Evolutionary conservation across 2,113 vertebrate species (phyloP).

Genomic region (Cettia cetti): DNA sequence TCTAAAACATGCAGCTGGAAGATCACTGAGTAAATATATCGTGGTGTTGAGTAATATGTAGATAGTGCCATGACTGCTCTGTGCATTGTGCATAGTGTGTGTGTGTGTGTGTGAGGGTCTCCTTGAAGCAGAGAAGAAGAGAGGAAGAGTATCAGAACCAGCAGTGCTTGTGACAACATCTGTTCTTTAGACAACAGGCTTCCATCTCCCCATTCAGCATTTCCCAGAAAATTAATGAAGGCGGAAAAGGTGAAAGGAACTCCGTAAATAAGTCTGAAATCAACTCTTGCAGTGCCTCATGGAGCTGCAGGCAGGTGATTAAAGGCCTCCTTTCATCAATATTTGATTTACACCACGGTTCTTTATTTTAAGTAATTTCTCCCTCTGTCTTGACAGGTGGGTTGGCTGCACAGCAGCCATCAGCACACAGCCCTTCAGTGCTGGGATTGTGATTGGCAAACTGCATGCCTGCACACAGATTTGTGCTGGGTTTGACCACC

Average conservation of each 20-base stretch:
- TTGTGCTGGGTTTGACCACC: neutral
- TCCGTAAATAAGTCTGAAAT: slow-evolving; percentile 41
- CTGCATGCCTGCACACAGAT: neutral
- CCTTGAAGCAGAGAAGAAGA: neutral
- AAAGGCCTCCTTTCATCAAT: slow-evolving; percentile 23
- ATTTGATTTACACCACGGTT: slow-evolving; percentile 38
- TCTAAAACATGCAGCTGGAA: neutral
- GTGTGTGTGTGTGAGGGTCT: neutral
- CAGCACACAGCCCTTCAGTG: neutral
- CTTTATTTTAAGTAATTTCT: slow-evolving; percentile 35
- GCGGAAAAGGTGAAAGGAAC: slow-evolving; percentile 24
- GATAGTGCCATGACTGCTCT: neutral
- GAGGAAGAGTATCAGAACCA: neutral
- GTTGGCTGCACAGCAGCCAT: neutral
- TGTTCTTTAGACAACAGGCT: neutral
- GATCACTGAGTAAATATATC: neutral
- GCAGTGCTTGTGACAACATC: neutral
- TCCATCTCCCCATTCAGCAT: neutral
- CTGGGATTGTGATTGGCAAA: neutral
- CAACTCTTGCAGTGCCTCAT: neutral
- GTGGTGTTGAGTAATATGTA: neutral
- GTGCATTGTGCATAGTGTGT: neutral
- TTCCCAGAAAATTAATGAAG: slow-evolving; percentile 31
- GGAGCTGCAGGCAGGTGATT: slow-evolving; percentile 12
- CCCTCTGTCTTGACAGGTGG: slow-evolving; percentile 15